Evolutionary conservation across 2,113 vertebrate species (phyloP).

Genomic region (Siphamia tubifer): DNA sequence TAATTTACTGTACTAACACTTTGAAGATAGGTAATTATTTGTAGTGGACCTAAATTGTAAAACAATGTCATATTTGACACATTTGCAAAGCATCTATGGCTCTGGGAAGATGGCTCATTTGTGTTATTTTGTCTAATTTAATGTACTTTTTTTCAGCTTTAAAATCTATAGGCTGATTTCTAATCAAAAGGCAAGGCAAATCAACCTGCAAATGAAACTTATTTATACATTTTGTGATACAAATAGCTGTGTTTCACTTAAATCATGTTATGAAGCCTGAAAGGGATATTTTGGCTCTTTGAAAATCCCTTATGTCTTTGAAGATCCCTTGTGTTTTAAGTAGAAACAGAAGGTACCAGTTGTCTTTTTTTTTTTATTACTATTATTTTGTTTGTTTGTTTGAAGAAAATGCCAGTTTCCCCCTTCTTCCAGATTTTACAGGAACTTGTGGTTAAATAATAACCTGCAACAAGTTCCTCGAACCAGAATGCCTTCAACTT

Average conservation of each 20-base stretch:
- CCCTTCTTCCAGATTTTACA: constrained; percentile 21
- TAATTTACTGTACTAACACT: not conserved
- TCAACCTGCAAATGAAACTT: too few relatives aligned
- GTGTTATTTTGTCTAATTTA: not conserved
- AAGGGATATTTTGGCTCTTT: not conserved
- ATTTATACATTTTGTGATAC: too few relatives aligned
- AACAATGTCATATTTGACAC: not conserved
- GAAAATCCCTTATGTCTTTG: too few relatives aligned
- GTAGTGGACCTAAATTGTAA: not conserved
- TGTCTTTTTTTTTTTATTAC: too few relatives aligned
- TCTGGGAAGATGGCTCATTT: not conserved
- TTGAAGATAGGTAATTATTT: not conserved
- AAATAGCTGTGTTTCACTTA: not conserved
- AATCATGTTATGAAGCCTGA: not conserved
- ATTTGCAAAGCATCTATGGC: not conserved
- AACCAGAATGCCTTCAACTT: constrained; percentile 73
- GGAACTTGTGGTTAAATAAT: constrained; percentile 10
- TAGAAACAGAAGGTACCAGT: not conserved
- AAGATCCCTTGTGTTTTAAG: too few relatives aligned
- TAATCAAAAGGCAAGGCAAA: too few relatives aligned
- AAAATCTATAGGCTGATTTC: too few relatives aligned
- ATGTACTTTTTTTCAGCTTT: not conserved
- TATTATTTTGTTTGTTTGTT: too few relatives aligned
- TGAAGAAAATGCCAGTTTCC: too few relatives aligned
- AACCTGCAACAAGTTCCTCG: constrained; percentile 33